phyloP scores from a whole-genome alignment of 2,113 vertebrate species.

The Athene cunicularia region DNA sequence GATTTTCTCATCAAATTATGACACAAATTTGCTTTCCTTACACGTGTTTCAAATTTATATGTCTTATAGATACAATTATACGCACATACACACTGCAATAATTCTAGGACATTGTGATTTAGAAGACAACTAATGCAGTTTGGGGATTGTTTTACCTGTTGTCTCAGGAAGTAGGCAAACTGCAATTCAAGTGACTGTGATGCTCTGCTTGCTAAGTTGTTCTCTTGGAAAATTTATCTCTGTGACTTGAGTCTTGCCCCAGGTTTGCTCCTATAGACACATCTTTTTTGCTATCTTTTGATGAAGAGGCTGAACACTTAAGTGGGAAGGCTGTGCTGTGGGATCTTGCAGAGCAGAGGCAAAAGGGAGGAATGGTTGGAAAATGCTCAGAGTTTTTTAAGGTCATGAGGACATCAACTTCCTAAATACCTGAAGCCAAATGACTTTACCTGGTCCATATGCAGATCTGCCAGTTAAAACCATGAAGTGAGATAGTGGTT shows the following conservation, averaged over 20 bases:
- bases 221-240: not conserved
- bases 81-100: not conserved
- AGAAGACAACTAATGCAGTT: not conserved
- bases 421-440: not conserved
- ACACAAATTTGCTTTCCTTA: not conserved
- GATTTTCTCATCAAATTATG: not conserved
- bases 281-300: not conserved
- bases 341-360: rapidly evolving
- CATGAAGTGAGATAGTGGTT: not conserved
- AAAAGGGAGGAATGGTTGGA: not conserved
- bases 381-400: not conserved
- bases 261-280: not conserved
- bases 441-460: not conserved
- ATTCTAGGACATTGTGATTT: not conserved
- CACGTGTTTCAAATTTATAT: not conserved
- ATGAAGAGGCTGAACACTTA: not conserved
- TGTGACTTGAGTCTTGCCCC: not conserved
- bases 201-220: not conserved
- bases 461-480: not conserved
- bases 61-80: not conserved
- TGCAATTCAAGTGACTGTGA: rapidly evolving
- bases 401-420: not conserved
- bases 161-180: not conserved
- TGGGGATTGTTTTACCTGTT: not conserved
- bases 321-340: rapidly evolving